Evolutionary conservation across 2,113 vertebrate genomes (phyloP).

Genomic region (Sinocyclocheilus rhinocerous): DNA sequence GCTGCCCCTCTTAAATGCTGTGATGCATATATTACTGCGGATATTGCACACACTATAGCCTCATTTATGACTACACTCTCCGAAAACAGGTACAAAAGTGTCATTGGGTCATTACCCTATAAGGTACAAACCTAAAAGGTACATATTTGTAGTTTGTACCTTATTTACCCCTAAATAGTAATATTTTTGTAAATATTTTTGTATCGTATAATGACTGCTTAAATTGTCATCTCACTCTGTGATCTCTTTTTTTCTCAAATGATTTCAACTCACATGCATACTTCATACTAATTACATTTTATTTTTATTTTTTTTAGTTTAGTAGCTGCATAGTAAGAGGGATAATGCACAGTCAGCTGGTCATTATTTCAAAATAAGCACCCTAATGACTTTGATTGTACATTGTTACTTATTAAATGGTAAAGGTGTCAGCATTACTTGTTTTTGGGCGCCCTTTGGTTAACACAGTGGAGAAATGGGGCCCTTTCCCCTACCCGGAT

Average conservation of each 20-base stretch:
- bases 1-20: background rate
- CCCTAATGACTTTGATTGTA: background rate
- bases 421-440: background rate
- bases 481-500: conserved; percentile 50
- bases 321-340: background rate
- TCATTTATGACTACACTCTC: background rate
- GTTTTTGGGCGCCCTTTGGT: conserved; percentile 44
- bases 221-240: background rate
- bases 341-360: background rate
- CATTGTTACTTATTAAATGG: background rate
- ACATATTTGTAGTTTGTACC: background rate
- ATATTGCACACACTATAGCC: background rate
- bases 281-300: background rate
- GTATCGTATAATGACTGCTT: too few species aligned
- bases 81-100: background rate
- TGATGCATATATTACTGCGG: background rate
- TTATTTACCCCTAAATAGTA: background rate
- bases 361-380: background rate
- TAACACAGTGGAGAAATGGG: conserved; percentile 61
- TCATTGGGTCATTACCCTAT: background rate
- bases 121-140: background rate
- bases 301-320: background rate
- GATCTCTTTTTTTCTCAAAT: background rate
- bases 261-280: background rate
- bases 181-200: too few species aligned